Evolutionary conservation across 2,113 vertebrate genomes (phyloP).

Genomic region (Mobula birostris): DNA sequence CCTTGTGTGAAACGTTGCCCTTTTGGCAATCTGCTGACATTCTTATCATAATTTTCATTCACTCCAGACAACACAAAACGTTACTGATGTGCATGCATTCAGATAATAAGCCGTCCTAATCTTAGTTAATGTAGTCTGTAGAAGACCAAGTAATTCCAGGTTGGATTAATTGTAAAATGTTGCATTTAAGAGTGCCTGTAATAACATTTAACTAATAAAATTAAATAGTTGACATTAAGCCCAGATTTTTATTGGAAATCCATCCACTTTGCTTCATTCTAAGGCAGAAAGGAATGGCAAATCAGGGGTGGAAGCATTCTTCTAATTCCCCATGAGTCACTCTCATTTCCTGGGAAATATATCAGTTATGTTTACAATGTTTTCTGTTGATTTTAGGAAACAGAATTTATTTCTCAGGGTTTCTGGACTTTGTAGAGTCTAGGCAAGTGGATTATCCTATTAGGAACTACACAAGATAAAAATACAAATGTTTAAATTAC

Average conservation of each 20-base stretch:
- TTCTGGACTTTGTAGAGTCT: not conserved
- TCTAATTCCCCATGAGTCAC: not conserved
- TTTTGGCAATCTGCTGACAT: not conserved
- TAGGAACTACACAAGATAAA: not conserved
- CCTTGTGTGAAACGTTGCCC: not conserved
- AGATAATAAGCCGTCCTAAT: not conserved
- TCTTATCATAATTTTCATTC: not conserved
- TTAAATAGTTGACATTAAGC: constrained; percentile 19
- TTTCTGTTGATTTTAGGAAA: constrained; percentile 1
- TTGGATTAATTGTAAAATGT: not conserved
- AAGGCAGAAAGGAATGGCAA: not conserved
- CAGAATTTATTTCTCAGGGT: not conserved
- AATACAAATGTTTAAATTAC: not conserved
- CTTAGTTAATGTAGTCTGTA: not conserved
- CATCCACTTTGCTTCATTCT: not conserved
- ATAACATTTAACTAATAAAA: constrained; percentile 13
- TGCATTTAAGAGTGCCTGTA: not conserved
- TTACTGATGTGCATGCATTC: not conserved
- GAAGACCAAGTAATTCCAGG: not conserved
- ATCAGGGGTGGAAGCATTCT: not conserved
- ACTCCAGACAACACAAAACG: not conserved
- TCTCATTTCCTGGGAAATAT: not conserved
- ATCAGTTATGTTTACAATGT: not conserved
- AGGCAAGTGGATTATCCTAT: not conserved
- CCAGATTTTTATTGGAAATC: not conserved